Evolutionary conservation across 2,888 invertebrate genomes (phyloP).

Genomic region (Drosophila macrospina): DNA sequence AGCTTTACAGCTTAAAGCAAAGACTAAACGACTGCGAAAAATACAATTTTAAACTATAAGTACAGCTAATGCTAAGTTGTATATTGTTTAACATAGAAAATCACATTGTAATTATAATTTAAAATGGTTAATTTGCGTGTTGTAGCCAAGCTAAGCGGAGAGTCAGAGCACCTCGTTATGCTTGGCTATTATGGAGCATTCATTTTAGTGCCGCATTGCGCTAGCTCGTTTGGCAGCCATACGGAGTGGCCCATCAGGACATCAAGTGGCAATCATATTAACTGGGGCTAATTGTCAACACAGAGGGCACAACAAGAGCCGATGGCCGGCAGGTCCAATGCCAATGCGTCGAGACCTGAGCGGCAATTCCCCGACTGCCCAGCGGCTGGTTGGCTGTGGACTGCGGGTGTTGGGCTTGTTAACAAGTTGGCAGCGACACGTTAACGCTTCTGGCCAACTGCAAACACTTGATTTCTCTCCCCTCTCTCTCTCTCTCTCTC

Average conservation of each 20-base stretch:
- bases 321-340: slow-evolving; percentile 24
- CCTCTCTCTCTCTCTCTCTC: not conserved
- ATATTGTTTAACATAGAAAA: not conserved
- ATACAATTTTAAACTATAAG: not conserved
- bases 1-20: too few relatives aligned
- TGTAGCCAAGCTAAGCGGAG: slow-evolving; percentile 3
- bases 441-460: slow-evolving; percentile 50
- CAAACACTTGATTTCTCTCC: slow-evolving; percentile 15
- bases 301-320: slow-evolving; percentile 54
- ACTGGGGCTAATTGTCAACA: slow-evolving; percentile 75
- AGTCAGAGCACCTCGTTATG: not conserved
- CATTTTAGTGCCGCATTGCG: slow-evolving; percentile 67
- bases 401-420: slow-evolving; percentile 72
- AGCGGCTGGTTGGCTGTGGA: slow-evolving; percentile 30
- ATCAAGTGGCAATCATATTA: slow-evolving; percentile 79
- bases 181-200: slow-evolving; percentile 28
- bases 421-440: slow-evolving; percentile 67
- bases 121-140: not conserved
- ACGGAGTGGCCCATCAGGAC: slow-evolving; percentile 57
- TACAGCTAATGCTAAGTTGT: not conserved
- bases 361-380: slow-evolving; percentile 41
- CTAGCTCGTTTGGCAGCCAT: slow-evolving; percentile 54
- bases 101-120: not conserved
- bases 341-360: slow-evolving; percentile 12
- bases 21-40: not conserved